Evolutionary conservation across 1,140 invertebrate genomes (phyloP).

Genomic region (Drosophila orena): DNA sequence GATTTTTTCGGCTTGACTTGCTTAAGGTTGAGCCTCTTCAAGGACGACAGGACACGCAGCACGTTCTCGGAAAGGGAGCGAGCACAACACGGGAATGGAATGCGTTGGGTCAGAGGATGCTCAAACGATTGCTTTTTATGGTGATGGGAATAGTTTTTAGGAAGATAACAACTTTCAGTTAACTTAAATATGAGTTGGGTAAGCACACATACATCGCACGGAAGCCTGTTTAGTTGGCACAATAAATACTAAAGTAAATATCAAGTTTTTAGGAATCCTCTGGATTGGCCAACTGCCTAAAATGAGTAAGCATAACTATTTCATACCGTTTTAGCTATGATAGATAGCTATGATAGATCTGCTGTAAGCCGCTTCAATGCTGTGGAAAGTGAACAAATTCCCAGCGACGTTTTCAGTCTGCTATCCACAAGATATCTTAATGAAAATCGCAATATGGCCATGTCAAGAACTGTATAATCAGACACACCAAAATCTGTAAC

Average conservation of each 20-base stretch:
- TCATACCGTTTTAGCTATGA: too few species aligned
- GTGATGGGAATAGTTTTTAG: constrained; percentile 48
- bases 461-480: constrained; percentile 7
- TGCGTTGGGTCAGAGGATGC: constrained; percentile 41
- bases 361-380: neutral
- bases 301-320: too few species aligned
- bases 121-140: constrained; percentile 48
- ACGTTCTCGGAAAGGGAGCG: constrained; percentile 11
- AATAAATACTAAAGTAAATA: neutral
- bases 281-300: too few species aligned
- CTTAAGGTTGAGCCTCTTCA: constrained; percentile 42
- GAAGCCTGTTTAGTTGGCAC: neutral
- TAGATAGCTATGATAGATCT: neutral
- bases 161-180: constrained; percentile 44
- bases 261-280: neutral
- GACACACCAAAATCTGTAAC: constrained; percentile 7
- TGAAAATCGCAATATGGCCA: constrained; percentile 27
- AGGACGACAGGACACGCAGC: constrained; percentile 46
- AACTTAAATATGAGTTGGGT: constrained; percentile 28
- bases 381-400: neutral
- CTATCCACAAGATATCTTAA: constrained; percentile 40
- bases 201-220: constrained; percentile 17
- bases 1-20: constrained; percentile 47
- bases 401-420: too few species aligned
- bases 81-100: constrained; percentile 10